phyloP scores from a whole-genome alignment of 2,113 vertebrate species.

The Egretta garzetta region DNA sequence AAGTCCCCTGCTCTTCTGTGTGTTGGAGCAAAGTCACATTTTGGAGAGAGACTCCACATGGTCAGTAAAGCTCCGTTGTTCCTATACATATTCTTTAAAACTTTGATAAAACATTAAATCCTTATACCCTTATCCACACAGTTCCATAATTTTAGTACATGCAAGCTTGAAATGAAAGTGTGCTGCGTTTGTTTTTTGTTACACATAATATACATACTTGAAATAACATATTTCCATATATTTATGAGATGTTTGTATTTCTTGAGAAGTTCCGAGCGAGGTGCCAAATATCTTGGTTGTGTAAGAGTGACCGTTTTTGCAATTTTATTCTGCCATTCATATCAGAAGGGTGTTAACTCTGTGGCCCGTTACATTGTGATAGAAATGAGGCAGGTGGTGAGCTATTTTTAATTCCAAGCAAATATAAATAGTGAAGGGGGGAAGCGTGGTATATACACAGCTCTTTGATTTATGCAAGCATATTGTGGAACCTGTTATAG shows the following conservation, averaged over 20 bases:
- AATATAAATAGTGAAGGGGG: slow-evolving; percentile 65
- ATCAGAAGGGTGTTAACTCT: slow-evolving; percentile 23
- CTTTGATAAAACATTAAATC: neutral
- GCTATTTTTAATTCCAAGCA: slow-evolving; percentile 52
- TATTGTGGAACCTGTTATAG: slow-evolving; percentile 34
- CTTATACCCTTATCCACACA: neutral
- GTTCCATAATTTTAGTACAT: neutral
- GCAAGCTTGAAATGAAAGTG: neutral
- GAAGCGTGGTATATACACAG: neutral
- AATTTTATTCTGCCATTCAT: slow-evolving; percentile 16
- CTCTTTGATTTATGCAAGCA: slow-evolving; percentile 58
- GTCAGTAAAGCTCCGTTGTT: neutral
- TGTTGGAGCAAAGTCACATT: neutral
- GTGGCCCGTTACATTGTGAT: slow-evolving; percentile 49
- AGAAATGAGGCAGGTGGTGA: slow-evolving; percentile 63
- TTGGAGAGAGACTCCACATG: neutral
- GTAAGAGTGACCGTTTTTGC: neutral
- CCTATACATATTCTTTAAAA: neutral
- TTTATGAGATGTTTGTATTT: neutral
- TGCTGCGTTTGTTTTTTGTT: neutral
- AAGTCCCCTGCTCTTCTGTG: neutral
- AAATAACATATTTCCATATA: neutral
- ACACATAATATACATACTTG: neutral
- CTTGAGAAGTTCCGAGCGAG: neutral
- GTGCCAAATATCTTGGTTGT: neutral